Percentiles rank a stretch among this genome's conserved stretches.
phyloP scores from a whole-genome alignment of 2,888 invertebrate genomes.

The Helobdella robusta region DNA sequence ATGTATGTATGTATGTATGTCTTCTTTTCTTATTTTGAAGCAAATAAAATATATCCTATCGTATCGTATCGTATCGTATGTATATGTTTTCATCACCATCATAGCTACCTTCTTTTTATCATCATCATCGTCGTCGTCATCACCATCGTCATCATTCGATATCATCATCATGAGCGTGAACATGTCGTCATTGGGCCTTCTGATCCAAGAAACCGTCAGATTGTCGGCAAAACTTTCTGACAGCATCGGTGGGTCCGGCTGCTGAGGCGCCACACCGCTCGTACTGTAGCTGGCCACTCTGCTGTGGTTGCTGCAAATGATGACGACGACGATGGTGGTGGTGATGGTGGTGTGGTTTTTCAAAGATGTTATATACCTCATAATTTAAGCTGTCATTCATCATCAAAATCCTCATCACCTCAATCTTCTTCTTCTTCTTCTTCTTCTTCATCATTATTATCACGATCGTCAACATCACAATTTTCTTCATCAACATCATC shows the following conservation, averaged over 20 bases:
- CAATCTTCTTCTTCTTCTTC: too few species aligned
- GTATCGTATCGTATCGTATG: too few species aligned
- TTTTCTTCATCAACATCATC: background rate
- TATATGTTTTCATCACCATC: too few species aligned
- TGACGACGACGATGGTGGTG: slow-evolving; percentile 26
- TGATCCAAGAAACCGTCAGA: slow-evolving; percentile 65
- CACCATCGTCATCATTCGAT: slow-evolving; percentile 3
- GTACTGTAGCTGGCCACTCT: slow-evolving; percentile 54
- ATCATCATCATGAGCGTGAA: slow-evolving; percentile 63
- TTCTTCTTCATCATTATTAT: too few species aligned
- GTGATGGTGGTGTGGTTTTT: slow-evolving; percentile 28
- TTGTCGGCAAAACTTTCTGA: slow-evolving; percentile 58
- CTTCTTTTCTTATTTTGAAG: too few species aligned
- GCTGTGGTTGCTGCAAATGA: background rate
- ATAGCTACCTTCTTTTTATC: background rate
- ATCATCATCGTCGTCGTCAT: background rate
- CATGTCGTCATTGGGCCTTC: slow-evolving; percentile 66
- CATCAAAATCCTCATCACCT: too few species aligned
- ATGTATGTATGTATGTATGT: too few species aligned
- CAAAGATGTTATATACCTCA: too few species aligned
- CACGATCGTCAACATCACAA: background rate
- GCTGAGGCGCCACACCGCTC: slow-evolving; percentile 67
- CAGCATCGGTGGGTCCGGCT: slow-evolving; percentile 67
- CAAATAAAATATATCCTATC: too few species aligned
- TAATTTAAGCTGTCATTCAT: too few species aligned